phyloP scores from a whole-genome alignment of 2,113 vertebrate species.

The Ancistrus triradiatus region DNA sequence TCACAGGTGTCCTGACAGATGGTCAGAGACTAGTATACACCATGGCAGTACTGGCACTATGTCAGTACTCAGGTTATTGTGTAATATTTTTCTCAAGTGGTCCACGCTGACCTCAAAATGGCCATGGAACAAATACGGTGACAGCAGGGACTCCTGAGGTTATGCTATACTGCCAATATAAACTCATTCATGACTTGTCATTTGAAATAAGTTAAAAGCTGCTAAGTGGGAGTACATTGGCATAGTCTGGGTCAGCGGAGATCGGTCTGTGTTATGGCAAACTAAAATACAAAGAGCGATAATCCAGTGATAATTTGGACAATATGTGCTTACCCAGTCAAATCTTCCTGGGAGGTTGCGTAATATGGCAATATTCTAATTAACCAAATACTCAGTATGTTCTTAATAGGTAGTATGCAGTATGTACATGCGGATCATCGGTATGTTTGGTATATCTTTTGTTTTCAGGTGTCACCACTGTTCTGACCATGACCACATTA shows the following conservation, averaged over 20 bases:
- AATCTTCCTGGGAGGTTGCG: not conserved
- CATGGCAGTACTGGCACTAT: conserved; percentile 7
- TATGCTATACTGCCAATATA: not conserved
- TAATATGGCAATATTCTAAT: not conserved
- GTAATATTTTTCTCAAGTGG: conserved; percentile 7
- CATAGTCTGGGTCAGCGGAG: not conserved
- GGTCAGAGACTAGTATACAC: not conserved
- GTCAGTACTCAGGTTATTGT: conserved; percentile 27
- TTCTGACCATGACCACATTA: conserved; percentile 97
- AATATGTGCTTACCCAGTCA: not conserved
- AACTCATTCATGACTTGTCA: not conserved
- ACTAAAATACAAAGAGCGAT: not conserved
- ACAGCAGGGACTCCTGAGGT: not conserved
- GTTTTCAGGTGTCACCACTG: conserved; percentile 89
- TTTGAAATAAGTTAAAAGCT: conserved; percentile 7
- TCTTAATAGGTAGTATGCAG: not conserved
- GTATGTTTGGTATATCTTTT: not conserved
- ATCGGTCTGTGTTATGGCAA: not conserved
- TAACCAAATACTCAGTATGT: not conserved
- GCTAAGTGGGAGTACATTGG: not conserved
- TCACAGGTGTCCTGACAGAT: conserved; percentile 29
- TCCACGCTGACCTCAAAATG: not conserved
- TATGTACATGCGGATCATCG: too few relatives aligned
- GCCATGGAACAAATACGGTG: not conserved
- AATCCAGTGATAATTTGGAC: not conserved